A percentile compares a stretch with the other conserved stretches of the same genome.
phyloP scores from a whole-genome alignment of 1,140 invertebrate species.

The Zaprionus ghesquierei region DNA sequence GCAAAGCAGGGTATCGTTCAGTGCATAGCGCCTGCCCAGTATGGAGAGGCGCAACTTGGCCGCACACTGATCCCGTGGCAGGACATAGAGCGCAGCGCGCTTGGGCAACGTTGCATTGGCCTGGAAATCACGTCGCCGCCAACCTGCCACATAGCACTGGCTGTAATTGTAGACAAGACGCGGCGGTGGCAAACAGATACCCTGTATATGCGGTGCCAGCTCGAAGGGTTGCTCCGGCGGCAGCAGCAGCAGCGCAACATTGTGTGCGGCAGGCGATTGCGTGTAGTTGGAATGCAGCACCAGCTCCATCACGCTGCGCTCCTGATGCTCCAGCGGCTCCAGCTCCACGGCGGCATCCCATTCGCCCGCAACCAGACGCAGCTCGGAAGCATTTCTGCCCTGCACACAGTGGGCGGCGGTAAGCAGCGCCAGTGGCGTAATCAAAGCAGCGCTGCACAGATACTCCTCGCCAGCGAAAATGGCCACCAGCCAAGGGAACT shows the following conservation, averaged over 20 bases:
- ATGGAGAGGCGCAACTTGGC: conserved; percentile 47
- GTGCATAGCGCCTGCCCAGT: conserved; percentile 42
- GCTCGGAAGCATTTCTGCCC: not conserved
- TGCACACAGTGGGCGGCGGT: conserved; percentile 55
- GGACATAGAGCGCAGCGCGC: conserved; percentile 42
- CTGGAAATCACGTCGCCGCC: conserved; percentile 41
- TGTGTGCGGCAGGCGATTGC: conserved; percentile 37
- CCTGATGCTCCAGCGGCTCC: conserved; percentile 49
- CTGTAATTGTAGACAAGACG: conserved; percentile 46
- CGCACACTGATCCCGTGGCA: conserved; percentile 56
- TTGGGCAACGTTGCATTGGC: conserved; percentile 37
- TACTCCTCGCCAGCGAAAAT: conserved; percentile 30
- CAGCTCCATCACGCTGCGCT: conserved; percentile 29
- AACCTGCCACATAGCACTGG: conserved; percentile 61
- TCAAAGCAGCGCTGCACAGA: conserved; percentile 55
- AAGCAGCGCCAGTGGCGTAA: conserved; percentile 43
- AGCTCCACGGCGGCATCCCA: conserved; percentile 60
- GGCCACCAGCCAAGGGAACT: conserved; percentile 63
- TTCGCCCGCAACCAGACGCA: conserved; percentile 54
- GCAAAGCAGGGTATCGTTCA: conserved; percentile 53
- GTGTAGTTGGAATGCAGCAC: conserved; percentile 57
- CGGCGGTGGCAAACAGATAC: conserved; percentile 55
- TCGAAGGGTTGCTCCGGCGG: conserved; percentile 19
- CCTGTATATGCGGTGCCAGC: conserved; percentile 35
- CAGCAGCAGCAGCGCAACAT: conserved; percentile 52